Evolutionary conservation across 2,113 vertebrate species (phyloP), one percentile per base, ranked within the genome.

Genomic region (Alosa alosa): DNA sequence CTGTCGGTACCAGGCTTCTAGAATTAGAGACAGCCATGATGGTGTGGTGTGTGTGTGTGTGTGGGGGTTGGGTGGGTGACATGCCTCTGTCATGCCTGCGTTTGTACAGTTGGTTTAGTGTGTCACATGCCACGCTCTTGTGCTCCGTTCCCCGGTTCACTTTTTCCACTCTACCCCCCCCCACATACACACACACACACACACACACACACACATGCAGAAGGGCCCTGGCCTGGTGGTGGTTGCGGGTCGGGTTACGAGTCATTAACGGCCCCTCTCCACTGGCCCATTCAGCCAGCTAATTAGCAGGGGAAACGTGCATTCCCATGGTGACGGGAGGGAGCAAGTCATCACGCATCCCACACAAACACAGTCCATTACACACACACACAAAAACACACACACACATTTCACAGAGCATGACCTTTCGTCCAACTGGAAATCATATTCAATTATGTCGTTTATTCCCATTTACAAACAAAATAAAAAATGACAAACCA

Each of bases 231-330:
- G 72, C 25, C 13, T 36, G 64, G 25, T 72, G 64, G 64, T 72
- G 60, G 9, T 64, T 64, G 64, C 15, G 81, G 89, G 88, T 90
- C 87, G 84, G 81, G 88, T 90, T 89, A 89, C 86, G 82, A 87
- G 89, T 88, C 87, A 87, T 90, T 88, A 90, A 90, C 87, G 83
- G 89, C 72, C 72, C 22, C 72, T 84, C 86, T 89, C 88, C 84
- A 86, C 85, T 83, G 85, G 88, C 86, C 86, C 85, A 87, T 88
- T 89, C 88, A 90, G 75, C 83, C 88, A 81, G 82, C 85, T 90
- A 89, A 90, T 90, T 89, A 90, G 89, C 86, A 86, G 85, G 88
- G 86, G 86, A 89, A 78, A 82, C 86, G 78, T 89, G 89, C 89
- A 90, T 86, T 89, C 88, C 89, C 89, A 89, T 90, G 87, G 89